phyloP scores from a whole-genome alignment of 2,113 vertebrate species.

The Daubentonia madagascariensis region DNA sequence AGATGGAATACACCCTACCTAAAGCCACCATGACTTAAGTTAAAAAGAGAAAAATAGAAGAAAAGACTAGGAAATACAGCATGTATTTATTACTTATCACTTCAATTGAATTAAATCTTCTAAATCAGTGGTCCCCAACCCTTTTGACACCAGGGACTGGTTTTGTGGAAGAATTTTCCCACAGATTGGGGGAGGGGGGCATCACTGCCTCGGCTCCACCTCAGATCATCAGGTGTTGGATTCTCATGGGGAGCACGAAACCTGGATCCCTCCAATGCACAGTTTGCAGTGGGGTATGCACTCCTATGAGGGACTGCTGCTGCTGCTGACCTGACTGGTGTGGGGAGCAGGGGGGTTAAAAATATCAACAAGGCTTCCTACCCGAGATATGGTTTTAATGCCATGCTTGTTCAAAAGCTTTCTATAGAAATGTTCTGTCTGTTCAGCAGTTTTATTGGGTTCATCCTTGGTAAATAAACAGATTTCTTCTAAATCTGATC shows the following conservation, averaged over 20 bases:
- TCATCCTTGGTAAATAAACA: slow-evolving; percentile 93
- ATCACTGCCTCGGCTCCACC: too few relatives aligned
- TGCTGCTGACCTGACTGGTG: too few relatives aligned
- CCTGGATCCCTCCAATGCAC: too few relatives aligned
- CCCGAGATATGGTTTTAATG: slow-evolving; percentile 87
- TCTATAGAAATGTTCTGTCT: slow-evolving; percentile 91
- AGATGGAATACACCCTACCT: not conserved
- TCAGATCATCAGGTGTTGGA: too few relatives aligned
- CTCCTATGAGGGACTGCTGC: too few relatives aligned
- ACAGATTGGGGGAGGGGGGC: too few relatives aligned
- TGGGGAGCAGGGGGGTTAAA: too few relatives aligned
- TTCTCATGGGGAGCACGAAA: too few relatives aligned
- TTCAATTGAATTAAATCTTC: not conserved
- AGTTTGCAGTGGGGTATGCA: too few relatives aligned
- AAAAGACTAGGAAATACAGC: not conserved
- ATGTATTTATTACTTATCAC: not conserved
- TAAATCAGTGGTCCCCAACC: not conserved
- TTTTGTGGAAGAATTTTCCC: too few relatives aligned
- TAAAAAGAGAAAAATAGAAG: not conserved
- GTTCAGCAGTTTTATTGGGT: slow-evolving; percentile 88
- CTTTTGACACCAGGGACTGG: too few relatives aligned
- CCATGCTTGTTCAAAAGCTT: slow-evolving; percentile 87
- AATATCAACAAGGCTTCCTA: slow-evolving; percentile 70
- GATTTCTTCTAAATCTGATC: slow-evolving; percentile 86
- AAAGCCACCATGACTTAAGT: not conserved